A percentile compares a stretch with the other conserved stretches of the same genome.
phyloP scores from a whole-genome alignment of 2,888 invertebrate species.

The Sussaba pulchella region DNA sequence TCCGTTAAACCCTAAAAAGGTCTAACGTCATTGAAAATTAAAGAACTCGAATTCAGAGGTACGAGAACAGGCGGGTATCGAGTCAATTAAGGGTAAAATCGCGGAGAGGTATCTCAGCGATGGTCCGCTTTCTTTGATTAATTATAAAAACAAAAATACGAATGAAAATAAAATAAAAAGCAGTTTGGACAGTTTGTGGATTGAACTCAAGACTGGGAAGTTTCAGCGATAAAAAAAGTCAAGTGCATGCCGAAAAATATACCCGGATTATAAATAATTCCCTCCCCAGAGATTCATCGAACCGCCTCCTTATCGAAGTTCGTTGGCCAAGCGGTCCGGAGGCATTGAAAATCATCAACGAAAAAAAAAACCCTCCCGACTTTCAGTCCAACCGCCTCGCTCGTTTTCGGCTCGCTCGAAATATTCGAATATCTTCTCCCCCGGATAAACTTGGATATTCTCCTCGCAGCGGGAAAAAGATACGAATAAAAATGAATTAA shows the following conservation, averaged over 20 bases:
- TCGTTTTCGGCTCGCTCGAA: conserved; percentile 1
- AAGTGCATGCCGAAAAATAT: conserved; percentile 33
- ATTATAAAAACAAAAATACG: conserved; percentile 5
- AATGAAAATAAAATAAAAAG: no score
- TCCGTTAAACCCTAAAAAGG: no score
- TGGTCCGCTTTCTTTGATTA: conserved; percentile 7
- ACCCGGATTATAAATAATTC: conserved; percentile 53
- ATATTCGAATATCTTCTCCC: background rate
- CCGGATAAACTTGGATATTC: background rate
- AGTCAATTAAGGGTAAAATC: conserved; percentile 13
- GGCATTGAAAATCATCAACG: conserved; percentile 2
- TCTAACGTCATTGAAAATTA: no score
- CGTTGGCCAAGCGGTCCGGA: background rate
- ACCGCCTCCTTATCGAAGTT: conserved; percentile 53
- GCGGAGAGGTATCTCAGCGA: conserved; percentile 10
- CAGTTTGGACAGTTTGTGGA: no score
- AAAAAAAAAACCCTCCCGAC: conserved; percentile 16
- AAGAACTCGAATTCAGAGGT: background rate
- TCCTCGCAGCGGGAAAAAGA: background rate
- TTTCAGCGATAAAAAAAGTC: background rate
- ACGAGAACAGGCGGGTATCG: background rate
- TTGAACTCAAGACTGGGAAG: no score
- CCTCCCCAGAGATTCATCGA: conserved; percentile 53
- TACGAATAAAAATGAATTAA: background rate
- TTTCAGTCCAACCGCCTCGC: background rate